Percentiles rank a stretch among this genome's conserved stretches.
phyloP scores from a whole-genome alignment of 2,888 invertebrate species.

The Bruchidius siliquastri region DNA sequence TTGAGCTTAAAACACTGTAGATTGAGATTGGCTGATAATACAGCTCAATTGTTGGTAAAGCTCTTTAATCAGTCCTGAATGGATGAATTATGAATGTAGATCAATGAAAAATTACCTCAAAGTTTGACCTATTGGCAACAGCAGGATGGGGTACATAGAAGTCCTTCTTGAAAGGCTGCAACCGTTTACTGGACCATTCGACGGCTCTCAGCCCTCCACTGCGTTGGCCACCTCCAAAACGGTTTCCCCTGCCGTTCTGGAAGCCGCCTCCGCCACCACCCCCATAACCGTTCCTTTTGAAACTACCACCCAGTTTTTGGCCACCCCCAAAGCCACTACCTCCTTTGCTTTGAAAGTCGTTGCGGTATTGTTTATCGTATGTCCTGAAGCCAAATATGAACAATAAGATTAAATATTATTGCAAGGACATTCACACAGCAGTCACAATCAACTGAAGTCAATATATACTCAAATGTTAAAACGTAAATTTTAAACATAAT shows the following conservation, averaged over 20 bases:
- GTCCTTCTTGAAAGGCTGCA: slow-evolving; percentile 81
- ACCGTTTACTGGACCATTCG: slow-evolving; percentile 69
- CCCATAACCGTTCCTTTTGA: slow-evolving; percentile 3
- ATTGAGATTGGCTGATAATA: no score
- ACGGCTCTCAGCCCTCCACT: slow-evolving; percentile 55
- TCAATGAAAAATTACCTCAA: slow-evolving; percentile 59
- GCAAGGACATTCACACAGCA: no score
- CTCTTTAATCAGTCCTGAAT: no score
- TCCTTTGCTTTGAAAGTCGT: slow-evolving; percentile 34
- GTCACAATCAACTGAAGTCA: no score
- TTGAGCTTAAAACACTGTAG: no score
- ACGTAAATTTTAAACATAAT: no score
- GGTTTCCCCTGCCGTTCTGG: slow-evolving; percentile 19
- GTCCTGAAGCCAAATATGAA: background rate
- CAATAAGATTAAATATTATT: no score
- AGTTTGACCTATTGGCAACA: slow-evolving; percentile 60
- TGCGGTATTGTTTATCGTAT: slow-evolving; percentile 12
- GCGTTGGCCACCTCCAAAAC: slow-evolving; percentile 44
- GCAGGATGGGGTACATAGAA: slow-evolving; percentile 73
- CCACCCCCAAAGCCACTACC: slow-evolving; percentile 6
- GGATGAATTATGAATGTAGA: no score
- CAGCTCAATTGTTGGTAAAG: no score
- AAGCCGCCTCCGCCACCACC: slow-evolving; percentile 21
- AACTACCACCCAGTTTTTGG: slow-evolving; percentile 16
- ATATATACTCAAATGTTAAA: no score